A percentile compares a stretch with the other conserved stretches of the same genome.
Conservation (phyloP, 2,888 invertebrate genomes). For the Poecilobothrus nobilitatus region DNA sequence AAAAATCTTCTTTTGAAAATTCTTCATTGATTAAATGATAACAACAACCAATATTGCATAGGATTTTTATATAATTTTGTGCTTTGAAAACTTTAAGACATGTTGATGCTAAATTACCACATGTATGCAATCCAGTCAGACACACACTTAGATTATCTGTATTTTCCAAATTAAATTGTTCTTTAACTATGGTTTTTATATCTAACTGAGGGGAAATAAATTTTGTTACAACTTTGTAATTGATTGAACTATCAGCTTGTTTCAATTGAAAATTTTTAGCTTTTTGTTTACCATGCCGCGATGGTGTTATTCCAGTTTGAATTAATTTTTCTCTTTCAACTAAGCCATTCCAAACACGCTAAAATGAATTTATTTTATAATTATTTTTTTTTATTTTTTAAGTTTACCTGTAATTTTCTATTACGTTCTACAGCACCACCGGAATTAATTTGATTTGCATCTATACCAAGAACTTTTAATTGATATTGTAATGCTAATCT, state of each 20-base stretch:
- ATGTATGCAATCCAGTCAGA: conserved; percentile 75
- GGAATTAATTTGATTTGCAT: conserved; percentile 61
- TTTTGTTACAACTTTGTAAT: conserved; percentile 54
- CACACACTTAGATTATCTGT: conserved; percentile 44
- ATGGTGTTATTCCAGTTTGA: conserved; percentile 38
- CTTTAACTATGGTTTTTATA: conserved; percentile 45
- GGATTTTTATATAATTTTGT: conserved; percentile 48
- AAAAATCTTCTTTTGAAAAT: conserved; percentile 38
- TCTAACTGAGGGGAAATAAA: conserved; percentile 55
- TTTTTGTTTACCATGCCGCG: conserved; percentile 31
- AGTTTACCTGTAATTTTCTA: conserved; percentile 35
- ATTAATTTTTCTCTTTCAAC: conserved; percentile 47
- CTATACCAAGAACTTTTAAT: conserved; percentile 71
- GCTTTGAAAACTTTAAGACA: conserved; percentile 60
- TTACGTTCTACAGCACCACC: conserved; percentile 53
- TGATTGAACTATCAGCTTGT: conserved; percentile 22
- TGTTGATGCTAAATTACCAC: conserved; percentile 72
- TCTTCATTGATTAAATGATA: conserved; percentile 70
- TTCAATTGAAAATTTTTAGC: neutral
- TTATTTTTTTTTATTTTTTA: neutral
- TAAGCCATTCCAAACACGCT: conserved; percentile 54
- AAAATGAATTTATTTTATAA: conserved; percentile 23
- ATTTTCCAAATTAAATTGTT: conserved; percentile 43
- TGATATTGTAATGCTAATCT: conserved; percentile 60
- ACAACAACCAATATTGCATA: conserved; percentile 84